Conservation (phyloP, 2,797 vertebrate genomes). For the Adelosebastes latens region DNA sequence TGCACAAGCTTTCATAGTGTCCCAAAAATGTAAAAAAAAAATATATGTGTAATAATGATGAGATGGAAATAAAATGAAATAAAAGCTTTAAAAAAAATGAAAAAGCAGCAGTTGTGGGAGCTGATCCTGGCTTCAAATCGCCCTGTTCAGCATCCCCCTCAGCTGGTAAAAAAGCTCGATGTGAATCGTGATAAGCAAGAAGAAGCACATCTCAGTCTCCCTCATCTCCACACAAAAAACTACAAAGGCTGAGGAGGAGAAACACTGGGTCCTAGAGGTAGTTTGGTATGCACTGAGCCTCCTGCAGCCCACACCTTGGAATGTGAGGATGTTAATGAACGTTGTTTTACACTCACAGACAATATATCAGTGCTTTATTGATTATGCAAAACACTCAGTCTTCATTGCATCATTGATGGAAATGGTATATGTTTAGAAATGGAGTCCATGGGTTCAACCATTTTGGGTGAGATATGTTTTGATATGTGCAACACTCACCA, state of each 20-base stretch:
- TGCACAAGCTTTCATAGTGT: constrained; percentile 25
- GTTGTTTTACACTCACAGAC: not conserved
- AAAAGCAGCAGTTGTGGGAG: constrained; percentile 2
- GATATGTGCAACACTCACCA: not conserved
- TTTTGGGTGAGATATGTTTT: not conserved
- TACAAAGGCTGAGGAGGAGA: constrained; percentile 76
- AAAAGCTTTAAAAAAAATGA: not conserved
- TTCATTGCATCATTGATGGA: not conserved
- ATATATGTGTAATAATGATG: not conserved
- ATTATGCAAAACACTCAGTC: constrained; percentile 29
- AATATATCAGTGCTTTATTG: not conserved
- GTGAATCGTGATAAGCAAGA: constrained; percentile 79
- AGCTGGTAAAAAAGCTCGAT: constrained; percentile 66
- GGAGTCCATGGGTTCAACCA: not conserved
- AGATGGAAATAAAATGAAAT: not conserved
- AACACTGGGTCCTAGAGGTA: constrained; percentile 76
- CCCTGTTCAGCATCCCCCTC: constrained; percentile 43
- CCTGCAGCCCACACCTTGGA: not conserved
- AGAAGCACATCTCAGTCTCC: constrained; percentile 74
- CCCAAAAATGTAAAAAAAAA: not conserved
- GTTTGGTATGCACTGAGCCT: constrained; percentile 23
- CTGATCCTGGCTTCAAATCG: constrained; percentile 37
- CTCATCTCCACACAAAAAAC: constrained; percentile 70
- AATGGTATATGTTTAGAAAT: not conserved
- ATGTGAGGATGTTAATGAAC: constrained; percentile 7